Conservation (phyloP, 2,888 invertebrate genomes). For the Pandemis heparana region DNA sequence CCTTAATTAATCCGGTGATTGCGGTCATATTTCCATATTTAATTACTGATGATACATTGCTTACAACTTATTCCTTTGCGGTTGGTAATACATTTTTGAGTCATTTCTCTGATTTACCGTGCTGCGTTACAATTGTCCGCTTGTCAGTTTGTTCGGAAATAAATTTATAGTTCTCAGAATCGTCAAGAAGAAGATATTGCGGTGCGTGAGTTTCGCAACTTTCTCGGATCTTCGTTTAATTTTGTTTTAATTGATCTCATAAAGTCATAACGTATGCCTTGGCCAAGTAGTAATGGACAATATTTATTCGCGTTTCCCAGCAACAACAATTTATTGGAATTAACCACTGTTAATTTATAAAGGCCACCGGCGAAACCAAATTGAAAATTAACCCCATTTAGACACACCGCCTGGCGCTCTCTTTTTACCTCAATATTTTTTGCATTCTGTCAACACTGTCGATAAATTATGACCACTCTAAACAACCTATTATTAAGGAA, state of each 20-base stretch:
- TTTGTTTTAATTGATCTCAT: slow-evolving; percentile 69
- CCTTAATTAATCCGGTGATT: slow-evolving; percentile 25
- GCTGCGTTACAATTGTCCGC: slow-evolving; percentile 48
- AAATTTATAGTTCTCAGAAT: slow-evolving; percentile 56
- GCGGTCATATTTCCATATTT: slow-evolving; percentile 39
- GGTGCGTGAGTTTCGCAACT: slow-evolving; percentile 56
- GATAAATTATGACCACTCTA: slow-evolving; percentile 79
- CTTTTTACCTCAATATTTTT: slow-evolving; percentile 66
- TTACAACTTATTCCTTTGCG: slow-evolving; percentile 43
- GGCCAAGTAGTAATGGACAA: slow-evolving; percentile 67
- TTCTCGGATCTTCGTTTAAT: slow-evolving; percentile 65
- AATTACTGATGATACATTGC: slow-evolving; percentile 31
- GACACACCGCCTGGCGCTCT: slow-evolving; percentile 77
- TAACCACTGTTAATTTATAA: slow-evolving; percentile 70
- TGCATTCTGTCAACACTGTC: slow-evolving; percentile 79
- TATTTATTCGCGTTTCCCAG: slow-evolving; percentile 69
- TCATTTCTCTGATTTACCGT: slow-evolving; percentile 48
- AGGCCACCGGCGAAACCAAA: slow-evolving; percentile 79
- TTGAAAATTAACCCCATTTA: slow-evolving; percentile 83
- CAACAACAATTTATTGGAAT: slow-evolving; percentile 72
- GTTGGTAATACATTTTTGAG: slow-evolving; percentile 46
- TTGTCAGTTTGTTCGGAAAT: slow-evolving; percentile 50
- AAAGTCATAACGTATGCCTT: slow-evolving; percentile 63
- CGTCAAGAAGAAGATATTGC: slow-evolving; percentile 54
- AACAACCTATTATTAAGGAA: slow-evolving; percentile 79